Evolutionary conservation across 1,140 invertebrate genomes (phyloP).

Genomic region (Drosophila jambulina): DNA sequence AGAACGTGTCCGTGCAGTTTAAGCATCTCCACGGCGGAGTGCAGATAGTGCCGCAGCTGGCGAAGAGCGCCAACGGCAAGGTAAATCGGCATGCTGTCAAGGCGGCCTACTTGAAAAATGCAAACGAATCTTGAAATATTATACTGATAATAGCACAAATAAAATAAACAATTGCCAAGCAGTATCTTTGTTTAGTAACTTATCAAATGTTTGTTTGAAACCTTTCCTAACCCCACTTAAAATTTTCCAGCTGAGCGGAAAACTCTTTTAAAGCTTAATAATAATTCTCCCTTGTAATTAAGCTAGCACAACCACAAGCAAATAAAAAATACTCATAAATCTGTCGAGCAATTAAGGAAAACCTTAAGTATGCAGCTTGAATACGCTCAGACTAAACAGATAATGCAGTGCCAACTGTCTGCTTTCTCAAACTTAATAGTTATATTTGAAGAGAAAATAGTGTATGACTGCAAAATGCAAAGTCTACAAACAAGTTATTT

Average conservation of each 20-base stretch:
- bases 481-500: background rate
- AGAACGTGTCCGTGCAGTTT: conserved; percentile 38
- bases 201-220: too few species aligned
- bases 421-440: too few species aligned
- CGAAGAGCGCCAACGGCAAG: conserved; percentile 50
- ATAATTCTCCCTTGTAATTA: background rate
- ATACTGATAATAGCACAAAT: conserved; percentile 1
- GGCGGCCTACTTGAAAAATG: conserved; percentile 39
- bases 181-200: background rate
- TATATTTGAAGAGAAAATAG: background rate
- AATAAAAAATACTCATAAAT: conserved; percentile 3
- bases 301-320: background rate
- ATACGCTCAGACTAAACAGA: background rate
- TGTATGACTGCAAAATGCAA: background rate
- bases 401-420: background rate
- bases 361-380: background rate
- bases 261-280: background rate
- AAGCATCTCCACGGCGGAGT: conserved; percentile 47
- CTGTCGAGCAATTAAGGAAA: background rate
- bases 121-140: background rate
- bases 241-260: background rate
- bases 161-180: conserved; percentile 5
- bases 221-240: too few species aligned
- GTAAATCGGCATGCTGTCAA: conserved; percentile 65
- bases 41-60: conserved; percentile 40